Evolutionary conservation across 2,888 invertebrate species (phyloP).

Genomic region (Cetonia aurata): DNA sequence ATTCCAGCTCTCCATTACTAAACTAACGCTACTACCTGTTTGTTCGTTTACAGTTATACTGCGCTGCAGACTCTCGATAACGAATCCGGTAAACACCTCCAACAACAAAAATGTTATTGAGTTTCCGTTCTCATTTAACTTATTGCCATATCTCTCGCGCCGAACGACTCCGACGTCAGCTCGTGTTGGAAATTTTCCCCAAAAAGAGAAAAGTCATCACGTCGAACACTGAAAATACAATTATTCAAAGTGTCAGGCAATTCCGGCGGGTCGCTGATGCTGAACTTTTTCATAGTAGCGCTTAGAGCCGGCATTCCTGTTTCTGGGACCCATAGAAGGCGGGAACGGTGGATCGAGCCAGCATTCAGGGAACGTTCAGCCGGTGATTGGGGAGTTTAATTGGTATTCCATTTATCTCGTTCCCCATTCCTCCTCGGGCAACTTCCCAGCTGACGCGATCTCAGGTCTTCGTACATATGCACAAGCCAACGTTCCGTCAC

Average conservation of each 20-base stretch:
- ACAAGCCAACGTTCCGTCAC: constrained; percentile 28
- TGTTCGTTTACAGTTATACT: constrained; percentile 9
- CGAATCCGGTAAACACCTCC: constrained; percentile 30
- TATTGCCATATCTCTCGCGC: constrained; percentile 29
- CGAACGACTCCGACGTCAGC: constrained; percentile 2
- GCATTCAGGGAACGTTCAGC: constrained; percentile 30
- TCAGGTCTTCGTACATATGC: constrained; percentile 49
- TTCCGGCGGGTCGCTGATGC: constrained; percentile 38
- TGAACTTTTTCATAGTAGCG: constrained; percentile 50
- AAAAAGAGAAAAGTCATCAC: constrained; percentile 44
- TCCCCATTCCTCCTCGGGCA: constrained; percentile 43
- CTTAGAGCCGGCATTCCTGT: constrained; percentile 12
- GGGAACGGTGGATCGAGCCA: constrained; percentile 38
- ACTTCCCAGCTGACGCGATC: constrained; percentile 47
- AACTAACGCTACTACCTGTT: neutral
- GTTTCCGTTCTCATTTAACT: constrained; percentile 41
- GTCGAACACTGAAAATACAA: constrained; percentile 49
- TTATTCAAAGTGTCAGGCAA: constrained; percentile 56
- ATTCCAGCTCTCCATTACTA: neutral
- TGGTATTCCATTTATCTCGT: constrained; percentile 55
- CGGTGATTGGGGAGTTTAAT: constrained; percentile 52
- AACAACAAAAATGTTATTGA: constrained; percentile 35
- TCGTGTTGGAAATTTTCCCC: constrained; percentile 28
- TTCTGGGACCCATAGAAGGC: constrained; percentile 10
- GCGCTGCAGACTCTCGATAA: constrained; percentile 20